A percentile compares a stretch with the other conserved stretches of the same genome.
Evolutionary conservation across 1,140 invertebrate genomes (phyloP).

Genomic region (Himalopsyche phryganea): DNA sequence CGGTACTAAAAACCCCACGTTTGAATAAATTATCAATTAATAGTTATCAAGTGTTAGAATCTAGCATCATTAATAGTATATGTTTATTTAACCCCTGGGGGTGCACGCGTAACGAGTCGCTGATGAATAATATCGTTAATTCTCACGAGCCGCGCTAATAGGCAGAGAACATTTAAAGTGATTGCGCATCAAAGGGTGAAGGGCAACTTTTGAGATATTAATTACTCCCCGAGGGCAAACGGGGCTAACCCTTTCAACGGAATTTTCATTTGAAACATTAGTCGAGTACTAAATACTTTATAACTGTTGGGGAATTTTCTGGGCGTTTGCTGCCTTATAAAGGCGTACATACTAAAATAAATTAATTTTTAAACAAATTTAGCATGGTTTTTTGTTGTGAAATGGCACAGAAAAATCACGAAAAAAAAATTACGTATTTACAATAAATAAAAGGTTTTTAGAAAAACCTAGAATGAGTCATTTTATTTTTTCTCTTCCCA

Average conservation of each 20-base stretch:
- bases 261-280: constrained; percentile 11
- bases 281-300: too few species aligned
- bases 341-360: not conserved
- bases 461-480: too few species aligned
- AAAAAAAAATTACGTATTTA: too few species aligned
- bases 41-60: not conserved
- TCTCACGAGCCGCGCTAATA: constrained; percentile 22
- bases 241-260: constrained; percentile 9
- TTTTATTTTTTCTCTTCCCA: too few species aligned
- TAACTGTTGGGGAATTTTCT: too few species aligned
- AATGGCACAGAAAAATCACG: too few species aligned
- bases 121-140: constrained; percentile 25
- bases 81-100: not conserved
- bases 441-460: too few species aligned
- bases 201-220: constrained; percentile 22
- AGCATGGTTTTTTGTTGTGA: too few species aligned
- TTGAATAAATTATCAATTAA: not conserved
- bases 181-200: constrained; percentile 23
- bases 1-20: too few species aligned
- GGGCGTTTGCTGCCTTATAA: too few species aligned
- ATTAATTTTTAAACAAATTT: too few species aligned
- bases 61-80: not conserved
- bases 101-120: constrained; percentile 4
- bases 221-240: constrained; percentile 18
- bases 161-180: constrained; percentile 22